phyloP scores from a whole-genome alignment of 2,113 vertebrate species.

The Heloderma charlesbogerti region DNA sequence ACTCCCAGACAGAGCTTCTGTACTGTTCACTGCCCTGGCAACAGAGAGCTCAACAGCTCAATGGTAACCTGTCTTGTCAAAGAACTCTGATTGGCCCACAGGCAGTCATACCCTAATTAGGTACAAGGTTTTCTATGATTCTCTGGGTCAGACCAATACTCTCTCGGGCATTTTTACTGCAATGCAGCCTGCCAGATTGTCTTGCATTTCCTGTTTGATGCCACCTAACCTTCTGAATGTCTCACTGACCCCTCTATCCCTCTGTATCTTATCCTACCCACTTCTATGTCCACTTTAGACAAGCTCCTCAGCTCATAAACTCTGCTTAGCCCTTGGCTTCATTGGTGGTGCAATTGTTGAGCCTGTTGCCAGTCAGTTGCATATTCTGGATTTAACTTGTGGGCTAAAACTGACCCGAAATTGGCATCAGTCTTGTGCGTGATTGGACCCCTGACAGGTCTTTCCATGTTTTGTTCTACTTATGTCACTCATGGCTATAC shows the following conservation, averaged over 20 bases:
- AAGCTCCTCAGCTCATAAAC: not conserved
- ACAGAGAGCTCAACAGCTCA: not conserved
- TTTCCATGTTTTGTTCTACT: slow-evolving; percentile 24
- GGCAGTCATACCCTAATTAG: not conserved
- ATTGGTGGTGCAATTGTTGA: not conserved
- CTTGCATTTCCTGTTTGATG: not conserved
- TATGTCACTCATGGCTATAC: slow-evolving; percentile 7
- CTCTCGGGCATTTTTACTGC: not conserved
- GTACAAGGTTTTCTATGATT: not conserved
- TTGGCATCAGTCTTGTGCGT: not conserved
- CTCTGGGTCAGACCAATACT: not conserved
- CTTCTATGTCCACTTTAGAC: not conserved
- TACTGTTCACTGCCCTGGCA: not conserved
- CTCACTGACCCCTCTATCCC: not conserved
- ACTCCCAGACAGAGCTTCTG: not conserved
- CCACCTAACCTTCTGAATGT: not conserved
- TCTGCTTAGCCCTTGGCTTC: not conserved
- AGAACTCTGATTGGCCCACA: not conserved
- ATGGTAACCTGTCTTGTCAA: not conserved
- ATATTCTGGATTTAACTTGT: not conserved
- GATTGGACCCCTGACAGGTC: not conserved
- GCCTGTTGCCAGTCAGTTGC: not conserved
- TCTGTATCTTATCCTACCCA: not conserved
- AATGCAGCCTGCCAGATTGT: not conserved
- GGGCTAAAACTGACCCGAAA: not conserved